These are phyloP conservation scores for Drosophila percnosoma DNA, from an alignment of 2,888 invertebrate species.

Conservation along the genomic window DNA sequence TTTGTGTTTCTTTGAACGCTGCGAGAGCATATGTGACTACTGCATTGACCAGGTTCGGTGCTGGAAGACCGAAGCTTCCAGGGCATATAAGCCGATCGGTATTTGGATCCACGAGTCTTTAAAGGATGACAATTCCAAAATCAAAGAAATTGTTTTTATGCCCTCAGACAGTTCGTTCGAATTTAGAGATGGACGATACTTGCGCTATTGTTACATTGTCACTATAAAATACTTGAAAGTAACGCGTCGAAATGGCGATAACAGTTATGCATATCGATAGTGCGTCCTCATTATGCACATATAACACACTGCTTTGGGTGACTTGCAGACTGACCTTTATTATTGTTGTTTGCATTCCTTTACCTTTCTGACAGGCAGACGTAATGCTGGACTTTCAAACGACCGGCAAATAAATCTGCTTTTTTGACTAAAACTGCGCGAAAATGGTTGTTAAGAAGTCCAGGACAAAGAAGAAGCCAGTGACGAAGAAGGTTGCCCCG, in stretches of 20 bases:
- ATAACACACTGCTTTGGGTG: not conserved
- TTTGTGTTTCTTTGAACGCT: slow-evolving; percentile 34
- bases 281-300: not conserved
- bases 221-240: slow-evolving; percentile 27
- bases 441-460: slow-evolving; percentile 87
- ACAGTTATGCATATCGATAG: not conserved
- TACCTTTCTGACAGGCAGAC: slow-evolving; percentile 84
- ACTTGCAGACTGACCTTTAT: not conserved
- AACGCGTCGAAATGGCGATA: no score
- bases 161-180: slow-evolving; percentile 42
- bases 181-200: slow-evolving; percentile 47
- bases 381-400: slow-evolving; percentile 82
- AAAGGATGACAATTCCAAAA: slow-evolving; percentile 35
- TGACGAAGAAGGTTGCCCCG: slow-evolving; percentile 98
- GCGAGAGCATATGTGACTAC: slow-evolving; percentile 15
- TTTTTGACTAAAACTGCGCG: slow-evolving; percentile 75
- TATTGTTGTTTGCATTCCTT: slow-evolving; percentile 65
- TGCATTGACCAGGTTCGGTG: slow-evolving; percentile 34
- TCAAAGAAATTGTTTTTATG: slow-evolving; percentile 45
- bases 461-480: slow-evolving; percentile 95
- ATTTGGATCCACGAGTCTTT: slow-evolving; percentile 17
- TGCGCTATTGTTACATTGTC: slow-evolving; percentile 25
- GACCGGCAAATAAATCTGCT: slow-evolving; percentile 82
- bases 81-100: slow-evolving; percentile 23
- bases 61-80: slow-evolving; percentile 51